Evolutionary conservation across 2,797 vertebrate species (phyloP), one percentile per base, ranked within the genome.

Genomic region (Danio aesculapii): DNA sequence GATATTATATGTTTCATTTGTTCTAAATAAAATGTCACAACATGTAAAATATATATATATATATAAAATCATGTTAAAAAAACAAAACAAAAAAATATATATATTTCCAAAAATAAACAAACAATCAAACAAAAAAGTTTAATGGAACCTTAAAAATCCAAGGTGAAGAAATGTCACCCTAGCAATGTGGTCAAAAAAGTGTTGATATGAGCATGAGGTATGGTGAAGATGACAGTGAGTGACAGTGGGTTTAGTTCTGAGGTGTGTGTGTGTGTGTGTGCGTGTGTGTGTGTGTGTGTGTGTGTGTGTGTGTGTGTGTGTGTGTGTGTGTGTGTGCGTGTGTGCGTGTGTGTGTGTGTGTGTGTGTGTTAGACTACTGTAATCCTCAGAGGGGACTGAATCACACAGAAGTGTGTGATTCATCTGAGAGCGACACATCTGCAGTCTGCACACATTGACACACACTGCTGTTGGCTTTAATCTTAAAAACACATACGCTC

Each of bases 401-500:
- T 62, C 58, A 62, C 21, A 62, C 16, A 11, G 10, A 75, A n/a
- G 17, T 66, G 17, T 11, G 57, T 62, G 77, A 78, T 70, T 78
- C 76, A 70, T 78, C 46, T 21, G 66, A 78, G 55, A 70, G 16
- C 12, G 30, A 63, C 57, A 75, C 72, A 63, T 39, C 73, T 75
- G 57, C 57, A n/a, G 72, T 52, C 59, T 63, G 46, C 46, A 17
- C 21, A 70, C 57, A 66, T 39, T 47, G 59, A 64, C 76, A 62
- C 53, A 59, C 77, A 61, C n/a, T 61, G n/a, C 55, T 50, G n/a
- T 70, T 50, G 50, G 46, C 57, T 70, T 69, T 78, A 76, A 76
- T 69, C 76, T 43, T 10, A 10, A 4, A 59, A 10, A 47, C 63
- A 67, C 63, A 39, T 53, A 53, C 61, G 1, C 8, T 70, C 39